These are phyloP conservation scores for Fragum sueziense DNA, from an alignment of 2,888 invertebrate genomes.

Conservation along the genomic window DNA sequence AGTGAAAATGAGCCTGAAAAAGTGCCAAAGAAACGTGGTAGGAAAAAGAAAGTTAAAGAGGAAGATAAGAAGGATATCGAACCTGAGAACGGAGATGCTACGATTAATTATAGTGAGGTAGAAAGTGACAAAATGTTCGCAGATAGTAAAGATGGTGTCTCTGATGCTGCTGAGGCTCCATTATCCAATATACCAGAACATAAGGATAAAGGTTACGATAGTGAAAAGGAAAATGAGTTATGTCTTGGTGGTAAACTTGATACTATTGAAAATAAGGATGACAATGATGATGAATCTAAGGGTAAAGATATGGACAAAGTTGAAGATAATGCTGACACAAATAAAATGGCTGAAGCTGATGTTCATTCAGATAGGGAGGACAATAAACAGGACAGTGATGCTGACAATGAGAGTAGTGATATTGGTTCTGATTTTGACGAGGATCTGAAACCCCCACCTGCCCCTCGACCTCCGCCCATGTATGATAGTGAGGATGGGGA, in stretches of 20 bases:
- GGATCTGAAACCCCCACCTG: conserved; percentile 69
- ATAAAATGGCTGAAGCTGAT: conserved; percentile 32
- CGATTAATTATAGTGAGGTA: conserved; percentile 65
- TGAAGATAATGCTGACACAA: conserved; percentile 61
- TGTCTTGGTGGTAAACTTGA: conserved; percentile 40
- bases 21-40: conserved; percentile 54
- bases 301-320: conserved; percentile 28
- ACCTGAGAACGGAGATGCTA: conserved; percentile 60
- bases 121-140: conserved; percentile 62
- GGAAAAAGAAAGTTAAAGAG: conserved; percentile 51
- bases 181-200: conserved; percentile 36
- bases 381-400: conserved; percentile 57
- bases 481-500: conserved; percentile 70
- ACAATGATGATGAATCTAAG: conserved; percentile 37
- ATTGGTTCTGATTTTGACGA: conserved; percentile 69
- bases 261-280: conserved; percentile 8
- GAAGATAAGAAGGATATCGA: conserved; percentile 48
- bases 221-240: conserved; percentile 28
- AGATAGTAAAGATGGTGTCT: conserved; percentile 65
- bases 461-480: conserved; percentile 69
- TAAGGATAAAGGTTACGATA: conserved; percentile 12
- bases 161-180: conserved; percentile 36
- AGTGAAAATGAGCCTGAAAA: conserved; percentile 41
- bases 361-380: conserved; percentile 32
- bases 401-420: conserved; percentile 67